Conservation (phyloP, 1,140 invertebrate species). For the Hestina assimilis region DNA sequence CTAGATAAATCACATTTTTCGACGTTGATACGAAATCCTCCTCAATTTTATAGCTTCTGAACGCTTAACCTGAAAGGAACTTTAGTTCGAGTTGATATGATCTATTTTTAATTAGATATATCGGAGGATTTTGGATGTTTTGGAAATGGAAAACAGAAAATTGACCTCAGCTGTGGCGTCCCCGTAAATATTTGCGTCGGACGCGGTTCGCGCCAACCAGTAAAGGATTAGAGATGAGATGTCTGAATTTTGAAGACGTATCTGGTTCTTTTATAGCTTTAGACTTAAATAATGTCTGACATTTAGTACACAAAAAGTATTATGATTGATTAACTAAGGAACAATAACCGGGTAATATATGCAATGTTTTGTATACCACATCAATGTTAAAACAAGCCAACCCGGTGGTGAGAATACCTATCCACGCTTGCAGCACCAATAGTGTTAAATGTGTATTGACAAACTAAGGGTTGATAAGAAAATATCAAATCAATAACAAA, state of each 20-base stretch:
- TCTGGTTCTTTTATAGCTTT: not conserved
- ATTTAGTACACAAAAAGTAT: not conserved
- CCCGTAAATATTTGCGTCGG: conserved; percentile 67
- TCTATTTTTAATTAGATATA: conserved; percentile 20
- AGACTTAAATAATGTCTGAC: not conserved
- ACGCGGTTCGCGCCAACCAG: conserved; percentile 45
- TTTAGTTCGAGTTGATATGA: conserved; percentile 13
- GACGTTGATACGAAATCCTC: conserved; percentile 27
- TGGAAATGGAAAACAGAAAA: conserved; percentile 34
- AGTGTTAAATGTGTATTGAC: no score
- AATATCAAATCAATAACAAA: no score
- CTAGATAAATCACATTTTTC: conserved; percentile 47
- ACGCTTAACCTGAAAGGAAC: conserved; percentile 21
- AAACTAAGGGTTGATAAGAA: no score
- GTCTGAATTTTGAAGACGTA: conserved; percentile 55
- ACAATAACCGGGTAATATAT: no score
- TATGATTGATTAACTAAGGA: no score
- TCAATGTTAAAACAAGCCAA: no score
- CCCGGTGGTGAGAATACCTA: no score
- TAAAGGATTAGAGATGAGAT: conserved; percentile 55
- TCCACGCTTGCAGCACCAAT: no score
- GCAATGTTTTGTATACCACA: no score
- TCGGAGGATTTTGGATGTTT: conserved; percentile 29
- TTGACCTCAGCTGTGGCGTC: conserved; percentile 65
- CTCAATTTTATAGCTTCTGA: conserved; percentile 43